Conservation (phyloP, 2,797 vertebrate species). For the Delichon dasypus region DNA sequence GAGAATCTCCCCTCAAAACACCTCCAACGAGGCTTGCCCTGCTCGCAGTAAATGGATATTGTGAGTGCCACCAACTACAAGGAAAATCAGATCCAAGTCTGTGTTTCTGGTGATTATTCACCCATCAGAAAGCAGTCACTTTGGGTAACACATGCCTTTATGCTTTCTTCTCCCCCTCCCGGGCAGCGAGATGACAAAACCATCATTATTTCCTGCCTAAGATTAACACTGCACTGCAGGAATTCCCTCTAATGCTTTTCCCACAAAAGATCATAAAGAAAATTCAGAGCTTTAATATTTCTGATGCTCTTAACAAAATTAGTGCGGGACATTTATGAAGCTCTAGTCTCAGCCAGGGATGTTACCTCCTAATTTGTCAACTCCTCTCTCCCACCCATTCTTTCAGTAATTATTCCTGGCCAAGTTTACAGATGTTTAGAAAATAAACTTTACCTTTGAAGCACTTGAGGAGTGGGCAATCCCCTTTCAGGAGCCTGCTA, state of each 20-base stretch:
- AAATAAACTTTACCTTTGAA: constrained; percentile 86
- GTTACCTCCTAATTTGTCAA: neutral
- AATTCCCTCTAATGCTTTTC: neutral
- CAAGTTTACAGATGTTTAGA: neutral
- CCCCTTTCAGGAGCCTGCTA: constrained; percentile 94
- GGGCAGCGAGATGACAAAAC: constrained; percentile 6
- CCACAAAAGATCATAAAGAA: neutral
- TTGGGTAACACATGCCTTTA: neutral
- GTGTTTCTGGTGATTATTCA: neutral
- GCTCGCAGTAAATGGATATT: neutral
- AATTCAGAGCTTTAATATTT: constrained; percentile 18
- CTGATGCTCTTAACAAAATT: neutral
- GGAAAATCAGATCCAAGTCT: neutral
- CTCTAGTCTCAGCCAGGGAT: neutral
- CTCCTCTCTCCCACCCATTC: neutral
- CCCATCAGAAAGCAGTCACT: neutral
- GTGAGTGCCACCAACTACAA: neutral
- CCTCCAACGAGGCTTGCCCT: neutral
- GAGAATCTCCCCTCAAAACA: neutral
- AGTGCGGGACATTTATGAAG: neutral
- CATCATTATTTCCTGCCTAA: neutral
- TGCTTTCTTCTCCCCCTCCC: neutral
- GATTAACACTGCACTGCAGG: constrained; percentile 15
- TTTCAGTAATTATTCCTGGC: neutral
- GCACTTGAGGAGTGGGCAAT: constrained; percentile 91